Percentiles rank a stretch among this genome's conserved stretches.
phyloP scores from a whole-genome alignment of 2,113 vertebrate species.

The Sialia sialis region DNA sequence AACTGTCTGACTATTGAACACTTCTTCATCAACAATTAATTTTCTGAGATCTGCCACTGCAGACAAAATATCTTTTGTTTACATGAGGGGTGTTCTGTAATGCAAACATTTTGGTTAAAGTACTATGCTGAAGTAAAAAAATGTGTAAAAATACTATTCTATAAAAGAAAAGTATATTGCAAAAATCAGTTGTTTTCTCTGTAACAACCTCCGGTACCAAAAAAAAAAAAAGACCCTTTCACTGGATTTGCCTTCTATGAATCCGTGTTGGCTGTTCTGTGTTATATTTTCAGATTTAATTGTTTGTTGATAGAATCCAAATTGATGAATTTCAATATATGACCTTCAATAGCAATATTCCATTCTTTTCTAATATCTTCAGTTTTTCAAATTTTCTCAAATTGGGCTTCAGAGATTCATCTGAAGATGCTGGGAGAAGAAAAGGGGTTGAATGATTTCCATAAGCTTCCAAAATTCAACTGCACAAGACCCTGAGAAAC shows the following conservation, averaged over 20 bases:
- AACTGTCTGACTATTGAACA: neutral
- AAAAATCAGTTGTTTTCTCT: neutral
- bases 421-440: neutral
- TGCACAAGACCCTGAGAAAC: neutral
- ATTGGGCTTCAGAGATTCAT: neutral
- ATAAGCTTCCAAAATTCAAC: neutral
- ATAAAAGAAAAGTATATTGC: neutral
- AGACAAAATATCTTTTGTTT: neutral
- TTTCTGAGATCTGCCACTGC: neutral
- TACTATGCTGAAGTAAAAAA: neutral
- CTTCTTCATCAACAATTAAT: neutral
- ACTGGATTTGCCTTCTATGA: neutral
- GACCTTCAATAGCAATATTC: neutral
- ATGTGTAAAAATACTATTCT: neutral
- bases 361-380: neutral
- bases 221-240: neutral
- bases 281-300: neutral
- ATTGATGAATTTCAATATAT: neutral
- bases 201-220: neutral
- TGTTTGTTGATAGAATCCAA: neutral
- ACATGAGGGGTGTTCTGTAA: neutral
- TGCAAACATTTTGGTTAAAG: neutral
- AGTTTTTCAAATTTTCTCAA: neutral
- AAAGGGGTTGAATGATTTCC: neutral
- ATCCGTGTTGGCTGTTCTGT: neutral